Evolutionary conservation across 2,797 vertebrate species (phyloP), one percentile per base, ranked within the genome.

Genomic region (Apogon talboti): DNA sequence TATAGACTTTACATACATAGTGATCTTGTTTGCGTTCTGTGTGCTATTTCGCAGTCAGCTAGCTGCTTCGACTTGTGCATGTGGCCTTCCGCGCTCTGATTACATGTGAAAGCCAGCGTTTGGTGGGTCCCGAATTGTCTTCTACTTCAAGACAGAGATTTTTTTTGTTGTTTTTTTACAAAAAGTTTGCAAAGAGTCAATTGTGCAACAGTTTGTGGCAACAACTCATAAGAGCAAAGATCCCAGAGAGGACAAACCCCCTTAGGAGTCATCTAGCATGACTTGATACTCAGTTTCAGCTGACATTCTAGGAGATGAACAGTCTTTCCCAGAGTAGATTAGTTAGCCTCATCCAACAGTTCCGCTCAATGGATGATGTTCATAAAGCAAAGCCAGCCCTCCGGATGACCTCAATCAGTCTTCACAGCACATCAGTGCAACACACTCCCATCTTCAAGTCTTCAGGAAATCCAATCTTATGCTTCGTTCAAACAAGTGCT

Each of bases 41-140:
- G 94, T 93, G 79, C 85, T 84, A 70, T 46, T 30, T 87, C 66
- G 30, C 83, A 72, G 79, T 86, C 75, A 44, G 62, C 78, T 90
- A 91, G 94, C 94, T 94, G 95, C 93, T 92, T 90, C 14, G 33
- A 78, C 63, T 88, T 90, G 90, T 91, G 91, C 89, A 78, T 79
- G 76, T 74, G 77, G 86, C 78, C 9, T 66, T 71, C 70, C 79
- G 51, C 45, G 24, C 56, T 61, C 50, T 1, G 33, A 38, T 48
- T 38, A 47, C 52, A 16, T n/a, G 64, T 54, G 56, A 75, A 70
- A 82, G 67, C 67, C 83, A 68, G 59, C 33, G 16, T 82, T 77
- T 72, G 59, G 47, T 21, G 72, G 81, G 76, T 76, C 73, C 74
- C 60, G 21, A 84, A 74, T 61, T 55, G 64, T 64, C 49, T 75